phyloP scores from a whole-genome alignment of 1,140 invertebrate genomes.

The Microplitis demolitor region DNA sequence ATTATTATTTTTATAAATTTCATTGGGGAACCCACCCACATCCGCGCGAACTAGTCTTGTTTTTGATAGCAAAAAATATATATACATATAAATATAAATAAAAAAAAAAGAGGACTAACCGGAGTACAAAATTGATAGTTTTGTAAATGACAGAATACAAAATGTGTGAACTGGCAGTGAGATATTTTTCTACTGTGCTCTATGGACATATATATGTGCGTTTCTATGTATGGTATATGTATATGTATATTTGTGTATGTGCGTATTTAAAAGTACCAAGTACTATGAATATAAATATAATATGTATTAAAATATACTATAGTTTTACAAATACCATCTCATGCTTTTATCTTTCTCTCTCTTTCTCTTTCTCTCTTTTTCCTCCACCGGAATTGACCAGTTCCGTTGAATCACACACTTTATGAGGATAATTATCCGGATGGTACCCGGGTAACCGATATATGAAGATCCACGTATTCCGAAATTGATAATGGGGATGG shows the following conservation, averaged over 20 bases:
- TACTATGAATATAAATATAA: background rate
- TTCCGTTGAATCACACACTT: constrained; percentile 26
- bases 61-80: background rate
- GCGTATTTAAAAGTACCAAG: background rate
- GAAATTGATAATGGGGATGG: background rate
- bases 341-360: background rate
- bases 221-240: too few species aligned
- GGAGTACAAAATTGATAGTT: background rate
- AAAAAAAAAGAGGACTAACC: background rate
- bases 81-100: too few species aligned
- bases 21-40: background rate
- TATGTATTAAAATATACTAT: background rate
- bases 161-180: background rate
- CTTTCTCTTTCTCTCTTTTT: background rate
- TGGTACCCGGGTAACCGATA: constrained; percentile 2
- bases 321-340: background rate
- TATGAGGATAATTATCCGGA: constrained; percentile 23
- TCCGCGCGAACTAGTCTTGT: background rate
- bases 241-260: too few species aligned
- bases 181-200: background rate
- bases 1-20: background rate
- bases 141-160: background rate
- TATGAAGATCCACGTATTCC: background rate
- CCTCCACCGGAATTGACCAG: constrained; percentile 21
- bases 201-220: too few species aligned